These are phyloP conservation scores for Melikaiella ostensackeni DNA, from an alignment of 2,888 invertebrate species.

Conservation along the genomic window DNA sequence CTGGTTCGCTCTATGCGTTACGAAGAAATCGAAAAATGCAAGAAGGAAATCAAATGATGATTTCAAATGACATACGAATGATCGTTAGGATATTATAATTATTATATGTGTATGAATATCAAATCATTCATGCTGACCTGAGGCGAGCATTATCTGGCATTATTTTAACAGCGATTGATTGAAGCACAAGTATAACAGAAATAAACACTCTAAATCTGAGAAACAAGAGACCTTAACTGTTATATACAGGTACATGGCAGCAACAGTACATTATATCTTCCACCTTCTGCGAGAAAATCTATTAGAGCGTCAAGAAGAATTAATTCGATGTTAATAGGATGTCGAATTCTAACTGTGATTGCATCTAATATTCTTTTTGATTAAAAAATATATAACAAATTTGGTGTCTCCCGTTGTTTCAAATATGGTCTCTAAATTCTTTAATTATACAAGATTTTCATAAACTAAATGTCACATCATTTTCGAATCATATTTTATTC, in stretches of 20 bases:
- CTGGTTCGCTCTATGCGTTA: background rate
- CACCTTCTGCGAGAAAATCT: slow-evolving; percentile 59
- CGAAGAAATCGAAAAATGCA: background rate
- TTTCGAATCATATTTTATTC: background rate
- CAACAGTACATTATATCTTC: slow-evolving; percentile 62
- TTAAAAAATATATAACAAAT: background rate
- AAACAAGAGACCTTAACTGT: slow-evolving; percentile 58
- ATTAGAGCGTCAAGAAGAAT: slow-evolving; percentile 52
- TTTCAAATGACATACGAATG: background rate
- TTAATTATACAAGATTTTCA: background rate
- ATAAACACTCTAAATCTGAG: slow-evolving; percentile 44
- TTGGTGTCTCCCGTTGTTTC: background rate
- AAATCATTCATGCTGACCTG: slow-evolving; percentile 10
- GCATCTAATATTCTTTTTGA: background rate
- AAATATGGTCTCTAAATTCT: background rate
- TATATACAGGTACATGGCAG: slow-evolving; percentile 64
- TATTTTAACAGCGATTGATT: slow-evolving; percentile 20
- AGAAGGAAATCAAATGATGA: background rate
- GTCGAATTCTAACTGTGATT: slow-evolving; percentile 9
- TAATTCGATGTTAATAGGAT: slow-evolving; percentile 47
- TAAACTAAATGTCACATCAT: background rate
- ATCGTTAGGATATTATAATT: background rate
- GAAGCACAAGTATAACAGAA: slow-evolving; percentile 47
- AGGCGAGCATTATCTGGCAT: slow-evolving; percentile 39
- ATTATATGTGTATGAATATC: background rate